Evolutionary conservation across 2,113 vertebrate genomes (phyloP).

Genomic region (Anarhynchus alexandrinus): DNA sequence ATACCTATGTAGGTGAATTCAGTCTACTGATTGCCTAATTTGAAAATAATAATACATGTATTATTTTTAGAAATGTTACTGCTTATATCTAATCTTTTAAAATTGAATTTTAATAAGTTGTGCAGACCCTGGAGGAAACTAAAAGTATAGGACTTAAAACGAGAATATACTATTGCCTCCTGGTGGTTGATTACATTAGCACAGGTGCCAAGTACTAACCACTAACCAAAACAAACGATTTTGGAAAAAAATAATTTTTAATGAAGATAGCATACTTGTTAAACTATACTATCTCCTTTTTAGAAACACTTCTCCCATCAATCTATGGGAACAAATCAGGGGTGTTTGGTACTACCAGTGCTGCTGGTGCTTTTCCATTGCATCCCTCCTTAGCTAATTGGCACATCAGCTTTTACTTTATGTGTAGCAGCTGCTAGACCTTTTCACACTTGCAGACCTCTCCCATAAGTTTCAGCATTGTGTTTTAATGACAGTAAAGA

Average conservation of each 20-base stretch:
- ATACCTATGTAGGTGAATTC: background rate
- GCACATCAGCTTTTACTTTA: background rate
- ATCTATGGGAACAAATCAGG: background rate
- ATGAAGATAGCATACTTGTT: background rate
- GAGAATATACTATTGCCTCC: slow-evolving; percentile 49
- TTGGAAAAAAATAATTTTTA: background rate
- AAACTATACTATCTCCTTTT: background rate
- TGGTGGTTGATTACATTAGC: slow-evolving; percentile 32
- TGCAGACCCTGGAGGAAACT: background rate
- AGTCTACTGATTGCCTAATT: background rate
- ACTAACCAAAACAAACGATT: background rate
- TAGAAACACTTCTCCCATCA: background rate
- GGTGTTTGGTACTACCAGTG: background rate
- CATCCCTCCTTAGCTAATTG: background rate
- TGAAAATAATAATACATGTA: background rate
- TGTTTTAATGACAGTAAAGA: background rate
- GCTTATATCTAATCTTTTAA: background rate
- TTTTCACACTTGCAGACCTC: background rate
- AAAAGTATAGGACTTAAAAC: background rate
- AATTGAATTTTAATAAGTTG: background rate
- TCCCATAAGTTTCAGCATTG: background rate
- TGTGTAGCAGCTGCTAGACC: background rate
- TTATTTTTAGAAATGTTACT: background rate
- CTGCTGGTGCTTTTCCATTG: background rate
- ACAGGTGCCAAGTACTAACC: background rate